A percentile compares a stretch with the other conserved stretches of the same genome.
These are phyloP conservation scores for Acromyrmex charruanus DNA, from an alignment of 1,140 invertebrate species.

Conservation along the genomic window DNA sequence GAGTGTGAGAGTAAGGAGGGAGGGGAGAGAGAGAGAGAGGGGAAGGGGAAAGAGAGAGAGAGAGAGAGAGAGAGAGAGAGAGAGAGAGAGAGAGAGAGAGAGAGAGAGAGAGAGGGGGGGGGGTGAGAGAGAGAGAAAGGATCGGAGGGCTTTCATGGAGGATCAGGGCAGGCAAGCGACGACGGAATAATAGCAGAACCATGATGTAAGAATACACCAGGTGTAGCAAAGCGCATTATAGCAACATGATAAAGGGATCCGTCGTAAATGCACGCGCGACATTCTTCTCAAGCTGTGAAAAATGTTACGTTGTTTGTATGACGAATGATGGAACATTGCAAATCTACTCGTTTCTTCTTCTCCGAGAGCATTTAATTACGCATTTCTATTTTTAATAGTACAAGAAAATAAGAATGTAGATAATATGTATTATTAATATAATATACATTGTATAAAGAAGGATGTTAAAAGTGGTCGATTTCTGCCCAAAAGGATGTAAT, in stretches of 20 bases:
- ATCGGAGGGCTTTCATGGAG: conserved; percentile 36
- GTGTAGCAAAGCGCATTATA: conserved; percentile 57
- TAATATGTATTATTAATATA: too few relatives aligned
- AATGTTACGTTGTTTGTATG: conserved; percentile 33
- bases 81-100: background rate
- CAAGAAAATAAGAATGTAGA: background rate
- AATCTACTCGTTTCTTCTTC: background rate
- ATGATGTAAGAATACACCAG: conserved; percentile 57
- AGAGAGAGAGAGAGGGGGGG: background rate
- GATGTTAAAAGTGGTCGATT: too few relatives aligned
- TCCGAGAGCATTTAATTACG: background rate
- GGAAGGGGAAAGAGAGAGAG: background rate
- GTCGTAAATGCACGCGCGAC: conserved; percentile 53
- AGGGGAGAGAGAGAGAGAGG: background rate
- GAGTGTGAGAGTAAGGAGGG: too few relatives aligned
- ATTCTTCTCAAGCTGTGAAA: conserved; percentile 40
- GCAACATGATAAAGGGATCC: conserved; percentile 51
- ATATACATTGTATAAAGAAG: background rate
- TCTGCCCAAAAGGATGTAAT: too few relatives aligned
- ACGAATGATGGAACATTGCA: conserved; percentile 4
- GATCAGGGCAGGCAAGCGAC: conserved; percentile 42
- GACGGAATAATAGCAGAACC: conserved; percentile 55
- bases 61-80: background rate
- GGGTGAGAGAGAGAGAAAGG: background rate
- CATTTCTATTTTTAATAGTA: background rate